Evolutionary conservation across 2,888 invertebrate species (phyloP), one percentile per base, ranked within the genome.

Genomic region (Campopleginae sp.): DNA sequence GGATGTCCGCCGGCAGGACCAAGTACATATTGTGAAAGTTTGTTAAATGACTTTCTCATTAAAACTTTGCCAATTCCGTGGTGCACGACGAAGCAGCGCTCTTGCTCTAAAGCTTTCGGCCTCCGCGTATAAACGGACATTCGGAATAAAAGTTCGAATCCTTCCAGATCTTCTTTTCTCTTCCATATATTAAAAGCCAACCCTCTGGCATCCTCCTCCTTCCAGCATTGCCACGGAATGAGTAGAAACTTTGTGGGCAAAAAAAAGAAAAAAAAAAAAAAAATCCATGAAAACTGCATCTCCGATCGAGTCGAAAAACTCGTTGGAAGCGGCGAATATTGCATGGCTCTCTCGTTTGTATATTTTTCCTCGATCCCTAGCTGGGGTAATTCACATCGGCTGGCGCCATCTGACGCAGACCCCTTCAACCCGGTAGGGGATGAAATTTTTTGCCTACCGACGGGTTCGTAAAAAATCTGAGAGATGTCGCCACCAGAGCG

Each of bases 11-110:
- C 80, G 81, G 84, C 84, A 48, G 80, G 82, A 80, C 81, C 83
- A 83, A 80, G 74, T 86, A 80, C 85, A 82, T 87, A 86, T 87
- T 85, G 88, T 87, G 89, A 90, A 90, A 91, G 90, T 90, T 90
- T 87, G 90, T 86, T 90, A 90, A 90, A 91, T 89, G 88, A 89
- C 90, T 88, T 90, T 91, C 90, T 89, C 90, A 90, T 91, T 90
- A 90, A 90, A 91, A 91, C 90, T 90, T 91, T 91, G 86, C 87
- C 89, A 91, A 91, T 91, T 90, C 88, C 89, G 86, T 27, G 76
- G 54, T 82, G 87, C 85, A 88, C 77, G 70, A 68, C 63, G 72
- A 86, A 68, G 74, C 84, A 80, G 81, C 81, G 81, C 81, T 58
- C 81, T 19, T 44, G 58, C 70, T 70, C 61, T 44, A 84, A 76